These are phyloP conservation scores for Himalopsyche phryganea DNA, from an alignment of 1,140 invertebrate species.

Conservation along the genomic window DNA sequence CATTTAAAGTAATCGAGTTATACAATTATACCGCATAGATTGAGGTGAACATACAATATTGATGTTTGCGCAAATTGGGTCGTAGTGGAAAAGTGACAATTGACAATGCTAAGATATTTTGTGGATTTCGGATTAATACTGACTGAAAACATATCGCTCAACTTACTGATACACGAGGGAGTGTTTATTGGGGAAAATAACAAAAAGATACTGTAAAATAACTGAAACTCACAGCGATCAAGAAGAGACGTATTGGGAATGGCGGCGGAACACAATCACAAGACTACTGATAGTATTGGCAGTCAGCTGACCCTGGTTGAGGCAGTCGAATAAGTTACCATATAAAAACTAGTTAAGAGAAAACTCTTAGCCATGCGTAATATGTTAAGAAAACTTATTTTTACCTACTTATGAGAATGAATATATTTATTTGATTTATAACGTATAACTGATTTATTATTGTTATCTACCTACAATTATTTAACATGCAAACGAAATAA, in stretches of 20 bases:
- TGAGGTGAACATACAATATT: conserved; percentile 4
- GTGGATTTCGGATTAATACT: too few relatives aligned
- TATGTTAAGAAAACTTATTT: too few relatives aligned
- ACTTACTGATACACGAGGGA: background rate
- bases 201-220: background rate
- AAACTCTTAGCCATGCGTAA: conserved; percentile 14
- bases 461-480: background rate
- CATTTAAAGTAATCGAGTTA: background rate
- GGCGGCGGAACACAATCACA: conserved; percentile 53
- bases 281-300: conserved; percentile 52
- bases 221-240: conserved; percentile 42
- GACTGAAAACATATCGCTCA: too few relatives aligned
- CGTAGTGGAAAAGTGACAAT: conserved; percentile 13
- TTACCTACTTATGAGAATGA: too few relatives aligned
- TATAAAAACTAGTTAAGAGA: conserved; percentile 16
- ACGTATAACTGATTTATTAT: background rate
- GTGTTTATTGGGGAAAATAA: background rate
- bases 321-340: conserved; percentile 4
- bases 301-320: conserved; percentile 48
- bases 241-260: conserved; percentile 50
- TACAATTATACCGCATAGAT: background rate
- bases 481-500: background rate
- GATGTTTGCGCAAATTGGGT: conserved; percentile 11
- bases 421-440: background rate
- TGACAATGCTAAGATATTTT: conserved; percentile 7